Base-by-base conservation (phyloP, 1,140 invertebrate species). In the Oncopeltus fasciatus region DNA sequence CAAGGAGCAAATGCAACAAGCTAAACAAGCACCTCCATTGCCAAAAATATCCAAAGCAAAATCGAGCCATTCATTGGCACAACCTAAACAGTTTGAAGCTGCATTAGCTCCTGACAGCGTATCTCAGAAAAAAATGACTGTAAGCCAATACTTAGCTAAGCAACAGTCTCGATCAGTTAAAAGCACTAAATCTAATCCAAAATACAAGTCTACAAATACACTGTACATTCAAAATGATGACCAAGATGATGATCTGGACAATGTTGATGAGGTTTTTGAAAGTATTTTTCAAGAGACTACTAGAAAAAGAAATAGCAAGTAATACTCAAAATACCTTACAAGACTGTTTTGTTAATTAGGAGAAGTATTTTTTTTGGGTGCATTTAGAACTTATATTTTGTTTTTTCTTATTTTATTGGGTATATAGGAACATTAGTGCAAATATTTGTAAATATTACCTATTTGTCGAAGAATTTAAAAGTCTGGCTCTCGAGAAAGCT, bases 1-100 rank as follows among this genome's bases (percentile, higher is more conserved):
- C 63, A 65, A 78, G 31, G 72, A 73, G 14, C 73, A 75, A 56
- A 67, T 65, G 63, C 62, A 53, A 29, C 66, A 66, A 56, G 64
- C 62, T 2, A 67, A 67, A 64, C 66, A 68, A 69, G 5, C 71
- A 66, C 38, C 65, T 53, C 68, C 12, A 76, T 73, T 59, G 71
- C 73, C 57, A 63, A 65, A 65, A 59, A 60, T 68, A 57, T 51
- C 67, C 53, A 65, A 67, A 11, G 79, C 83, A 1, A 87, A 85
- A 65, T 87, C 86, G 0, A 84, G 84, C 67, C 83, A 86, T 63
- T 76, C 83, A 2, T 72, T 87, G 64, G 79, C 80, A 11, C 75
- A 85, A 20, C 84, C 86, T 0, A 87, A 80, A 67, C 82, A 90
- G 64, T 91, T 79, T 71, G 88, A 91, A 71, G 87, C 87, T 5